Conservation (phyloP, 1,140 invertebrate species). For the Stegodyphus dumicola region DNA sequence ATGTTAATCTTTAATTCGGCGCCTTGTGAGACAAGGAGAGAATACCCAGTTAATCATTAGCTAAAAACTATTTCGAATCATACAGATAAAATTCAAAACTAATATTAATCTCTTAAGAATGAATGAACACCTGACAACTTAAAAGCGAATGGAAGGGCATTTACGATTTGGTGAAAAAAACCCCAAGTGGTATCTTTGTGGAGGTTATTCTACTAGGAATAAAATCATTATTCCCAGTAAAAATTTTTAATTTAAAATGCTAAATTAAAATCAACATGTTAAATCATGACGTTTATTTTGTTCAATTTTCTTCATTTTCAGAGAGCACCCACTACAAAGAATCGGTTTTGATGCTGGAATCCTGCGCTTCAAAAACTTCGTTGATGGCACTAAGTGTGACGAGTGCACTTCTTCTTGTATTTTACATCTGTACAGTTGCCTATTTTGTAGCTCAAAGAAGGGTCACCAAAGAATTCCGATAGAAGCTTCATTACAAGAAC, state of each 20-base stretch:
- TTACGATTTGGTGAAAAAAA: too few relatives aligned
- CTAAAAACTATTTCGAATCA: too few relatives aligned
- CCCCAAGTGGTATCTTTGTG: too few relatives aligned
- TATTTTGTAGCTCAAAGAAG: conserved; percentile 63
- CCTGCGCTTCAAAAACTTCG: conserved; percentile 88
- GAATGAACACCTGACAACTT: too few relatives aligned
- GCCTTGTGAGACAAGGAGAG: too few relatives aligned
- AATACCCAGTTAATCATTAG: too few relatives aligned
- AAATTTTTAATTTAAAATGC: background rate
- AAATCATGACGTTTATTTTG: background rate
- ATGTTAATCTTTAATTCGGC: too few relatives aligned
- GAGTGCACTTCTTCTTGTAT: conserved; percentile 86
- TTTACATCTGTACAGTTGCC: conserved; percentile 74
- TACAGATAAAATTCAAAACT: too few relatives aligned
- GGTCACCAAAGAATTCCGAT: conserved; percentile 54
- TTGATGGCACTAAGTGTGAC: conserved; percentile 88
- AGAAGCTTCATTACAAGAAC: background rate
- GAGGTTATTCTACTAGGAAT: background rate
- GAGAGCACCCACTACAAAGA: conserved; percentile 74
- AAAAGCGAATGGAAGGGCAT: too few relatives aligned
- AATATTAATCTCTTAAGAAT: too few relatives aligned
- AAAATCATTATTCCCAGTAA: background rate
- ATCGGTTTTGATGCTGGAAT: conserved; percentile 84
- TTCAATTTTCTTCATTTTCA: conserved; percentile 10
- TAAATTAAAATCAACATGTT: background rate